phyloP scores from a whole-genome alignment of 1,140 invertebrate species.

The Ectropis grisescens region DNA sequence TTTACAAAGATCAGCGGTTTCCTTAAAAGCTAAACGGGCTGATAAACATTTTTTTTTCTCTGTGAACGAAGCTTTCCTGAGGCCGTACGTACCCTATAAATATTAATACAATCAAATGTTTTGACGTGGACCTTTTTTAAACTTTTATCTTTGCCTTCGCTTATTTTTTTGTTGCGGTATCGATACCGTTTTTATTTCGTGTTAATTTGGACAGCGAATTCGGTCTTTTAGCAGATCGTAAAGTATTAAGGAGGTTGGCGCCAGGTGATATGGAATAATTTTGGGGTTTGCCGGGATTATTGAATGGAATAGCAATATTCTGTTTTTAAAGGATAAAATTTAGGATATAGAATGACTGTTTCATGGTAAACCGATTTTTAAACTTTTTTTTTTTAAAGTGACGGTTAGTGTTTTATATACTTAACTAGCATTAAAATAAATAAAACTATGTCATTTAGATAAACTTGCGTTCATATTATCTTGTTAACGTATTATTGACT shows the following conservation, averaged over 20 bases:
- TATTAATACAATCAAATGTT: constrained; percentile 71
- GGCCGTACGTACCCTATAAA: constrained; percentile 60
- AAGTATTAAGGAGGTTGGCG: constrained; percentile 50
- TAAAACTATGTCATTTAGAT: too few relatives aligned
- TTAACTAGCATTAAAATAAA: too few relatives aligned
- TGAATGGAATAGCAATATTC: constrained; percentile 9
- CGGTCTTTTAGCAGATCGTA: constrained; percentile 72
- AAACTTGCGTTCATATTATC: too few relatives aligned
- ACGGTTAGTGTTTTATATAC: too few relatives aligned
- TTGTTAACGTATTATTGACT: too few relatives aligned
- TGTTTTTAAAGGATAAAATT: constrained; percentile 1
- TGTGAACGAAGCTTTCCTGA: constrained; percentile 51
- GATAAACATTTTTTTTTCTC: constrained; percentile 64
- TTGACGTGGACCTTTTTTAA: constrained; percentile 68
- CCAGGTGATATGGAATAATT: constrained; percentile 39
- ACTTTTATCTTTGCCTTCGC: constrained; percentile 64
- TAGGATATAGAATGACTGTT: too few relatives aligned
- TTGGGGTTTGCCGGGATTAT: constrained; percentile 6
- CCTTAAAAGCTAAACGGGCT: constrained; percentile 64
- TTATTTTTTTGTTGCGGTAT: constrained; percentile 60
- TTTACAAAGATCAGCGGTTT: constrained; percentile 66
- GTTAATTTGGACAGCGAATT: constrained; percentile 71
- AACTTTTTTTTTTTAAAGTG: too few relatives aligned
- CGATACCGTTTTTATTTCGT: constrained; percentile 69
- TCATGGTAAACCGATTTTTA: too few relatives aligned